Conservation (phyloP, 2,888 invertebrate species). For the Hedya salicella region DNA sequence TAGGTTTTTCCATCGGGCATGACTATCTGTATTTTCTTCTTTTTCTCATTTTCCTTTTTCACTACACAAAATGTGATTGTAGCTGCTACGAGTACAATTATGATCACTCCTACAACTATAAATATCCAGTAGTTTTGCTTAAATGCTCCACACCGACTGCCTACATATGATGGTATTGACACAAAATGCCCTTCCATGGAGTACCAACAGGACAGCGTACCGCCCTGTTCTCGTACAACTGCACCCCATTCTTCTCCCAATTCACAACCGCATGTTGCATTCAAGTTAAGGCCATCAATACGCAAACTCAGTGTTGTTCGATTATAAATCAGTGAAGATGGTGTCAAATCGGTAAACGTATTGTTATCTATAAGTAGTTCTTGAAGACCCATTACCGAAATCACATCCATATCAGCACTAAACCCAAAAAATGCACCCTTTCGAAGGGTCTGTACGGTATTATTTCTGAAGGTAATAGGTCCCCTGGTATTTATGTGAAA, state of each 20-base stretch:
- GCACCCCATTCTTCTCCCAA: conserved; percentile 71
- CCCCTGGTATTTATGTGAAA: conserved; percentile 87
- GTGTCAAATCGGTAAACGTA: conserved; percentile 82
- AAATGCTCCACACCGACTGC: conserved; percentile 73
- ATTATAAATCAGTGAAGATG: conserved; percentile 86
- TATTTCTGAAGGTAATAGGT: conserved; percentile 87
- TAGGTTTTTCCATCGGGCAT: conserved; percentile 93
- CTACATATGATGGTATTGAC: conserved; percentile 72
- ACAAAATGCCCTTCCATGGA: conserved; percentile 68
- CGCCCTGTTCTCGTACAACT: conserved; percentile 68
- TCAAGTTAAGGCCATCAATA: conserved; percentile 85
- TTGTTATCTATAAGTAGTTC: conserved; percentile 87
- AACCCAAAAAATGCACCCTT: conserved; percentile 87
- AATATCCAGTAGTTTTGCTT: conserved; percentile 80
- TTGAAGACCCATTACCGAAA: conserved; percentile 72
- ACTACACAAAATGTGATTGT: conserved; percentile 78
- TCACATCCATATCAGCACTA: conserved; percentile 76
- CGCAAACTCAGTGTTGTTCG: conserved; percentile 82
- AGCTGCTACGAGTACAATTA: conserved; percentile 77
- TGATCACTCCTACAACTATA: conserved; percentile 75
- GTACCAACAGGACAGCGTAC: conserved; percentile 75
- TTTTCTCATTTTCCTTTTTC: conserved; percentile 80
- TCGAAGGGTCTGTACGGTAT: conserved; percentile 83
- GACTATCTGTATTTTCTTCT: conserved; percentile 88
- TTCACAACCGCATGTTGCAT: conserved; percentile 85